Percentiles rank a stretch among this genome's conserved stretches.
These are phyloP conservation scores for Agonopterix heracliana DNA, from an alignment of 2,888 invertebrate species.

Conservation along the genomic window DNA sequence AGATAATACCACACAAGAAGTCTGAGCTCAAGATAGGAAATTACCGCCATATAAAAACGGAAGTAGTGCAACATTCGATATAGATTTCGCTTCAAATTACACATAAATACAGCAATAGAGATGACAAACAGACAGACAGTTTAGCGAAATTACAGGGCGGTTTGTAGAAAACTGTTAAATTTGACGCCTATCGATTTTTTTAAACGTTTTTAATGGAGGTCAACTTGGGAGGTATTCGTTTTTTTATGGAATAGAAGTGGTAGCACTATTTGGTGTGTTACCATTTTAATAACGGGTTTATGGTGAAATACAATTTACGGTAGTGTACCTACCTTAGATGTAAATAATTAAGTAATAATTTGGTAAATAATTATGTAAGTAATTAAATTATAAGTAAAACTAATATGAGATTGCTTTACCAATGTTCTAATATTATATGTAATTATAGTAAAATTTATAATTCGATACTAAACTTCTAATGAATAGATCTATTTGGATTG, in stretches of 20 bases:
- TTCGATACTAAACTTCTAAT: too few relatives aligned
- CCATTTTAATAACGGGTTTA: too few relatives aligned
- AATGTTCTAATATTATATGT: too few relatives aligned
- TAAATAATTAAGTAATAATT: too few relatives aligned
- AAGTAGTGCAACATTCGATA: slow-evolving; percentile 26
- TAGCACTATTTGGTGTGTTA: neutral
- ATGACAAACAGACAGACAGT: slow-evolving; percentile 37
- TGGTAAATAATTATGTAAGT: too few relatives aligned
- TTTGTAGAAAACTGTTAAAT: slow-evolving; percentile 37
- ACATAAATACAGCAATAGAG: slow-evolving; percentile 20
- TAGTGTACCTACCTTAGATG: too few relatives aligned
- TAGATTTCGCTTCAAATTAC: slow-evolving; percentile 15
- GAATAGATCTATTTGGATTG: too few relatives aligned
- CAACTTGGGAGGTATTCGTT: slow-evolving; percentile 34
- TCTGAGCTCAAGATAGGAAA: slow-evolving; percentile 7
- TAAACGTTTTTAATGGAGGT: slow-evolving; percentile 6
- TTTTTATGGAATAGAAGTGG: slow-evolving; percentile 4
- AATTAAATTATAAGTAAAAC: too few relatives aligned
- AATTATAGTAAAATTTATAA: too few relatives aligned
- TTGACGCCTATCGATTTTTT: slow-evolving; percentile 35
- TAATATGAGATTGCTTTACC: too few relatives aligned
- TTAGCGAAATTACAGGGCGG: slow-evolving; percentile 67
- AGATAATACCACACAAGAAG: slow-evolving; percentile 12
- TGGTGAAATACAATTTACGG: too few relatives aligned
- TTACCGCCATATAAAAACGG: slow-evolving; percentile 21